Base-by-base conservation (phyloP, 1,140 invertebrate genomes). In the Drosophila dunni region DNA sequence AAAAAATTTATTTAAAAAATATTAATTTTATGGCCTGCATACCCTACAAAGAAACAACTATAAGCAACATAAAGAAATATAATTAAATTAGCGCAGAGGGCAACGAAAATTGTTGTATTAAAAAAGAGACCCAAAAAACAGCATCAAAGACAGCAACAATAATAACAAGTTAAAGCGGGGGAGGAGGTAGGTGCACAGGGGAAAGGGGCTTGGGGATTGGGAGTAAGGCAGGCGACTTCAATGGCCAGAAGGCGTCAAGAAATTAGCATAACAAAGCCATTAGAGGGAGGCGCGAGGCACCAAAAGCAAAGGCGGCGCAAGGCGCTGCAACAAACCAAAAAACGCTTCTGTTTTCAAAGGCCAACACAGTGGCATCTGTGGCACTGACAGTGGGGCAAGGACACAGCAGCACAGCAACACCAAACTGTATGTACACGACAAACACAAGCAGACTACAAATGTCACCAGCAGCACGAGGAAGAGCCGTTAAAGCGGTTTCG, bases 201-300 rank as follows among this genome's bases (percentile, higher is more conserved):
- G 3, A n/a, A n/a, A 0, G 13, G 34, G 20, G 42, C 71, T 24
- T 15, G 10, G 36, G n/a, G 29, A 17, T 8, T 11, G 4, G 29
- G 42, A 42, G 4, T 15, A 33, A 17, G 33, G 57, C 53, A 51
- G 70, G 76, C 83, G 50, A 61, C 78, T 48, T 79, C 70, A 63
- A 82, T 79, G 83, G 75, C 82, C 79, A 82, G 79, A 76, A 88
- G 82, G 79, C 82, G 84, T 77, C 79, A 73, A 57, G 66, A 86
- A 88, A 88, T 88, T 89, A 88, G 84, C 83, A 88, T 88, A 80
- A 88, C 83, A 88, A 83, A 88, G 83, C 77, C 79, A 88, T 88
- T 88, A 88, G 71, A 70, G 53, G 53, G 40, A 53, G 71, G 61
- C 63, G 83, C 40, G 67, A 20, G 67, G 46, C 60, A 46, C 15